These are phyloP conservation scores for Himalopsyche tibetana DNA, from an alignment of 2,888 invertebrate species.

Conservation along the genomic window DNA sequence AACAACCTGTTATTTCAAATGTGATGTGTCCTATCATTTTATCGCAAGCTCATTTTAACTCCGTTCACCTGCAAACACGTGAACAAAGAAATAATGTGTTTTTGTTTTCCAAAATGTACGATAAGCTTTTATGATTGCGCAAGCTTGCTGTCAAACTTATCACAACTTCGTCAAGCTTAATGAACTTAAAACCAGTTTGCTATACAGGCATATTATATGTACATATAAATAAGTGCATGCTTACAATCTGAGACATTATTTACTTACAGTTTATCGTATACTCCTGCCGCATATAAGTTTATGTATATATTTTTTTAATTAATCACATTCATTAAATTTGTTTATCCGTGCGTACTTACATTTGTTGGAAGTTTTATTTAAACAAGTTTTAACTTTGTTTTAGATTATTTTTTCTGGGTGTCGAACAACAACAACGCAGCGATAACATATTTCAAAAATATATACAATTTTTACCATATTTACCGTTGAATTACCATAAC, in stretches of 20 bases:
- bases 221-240: no score
- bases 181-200: slow-evolving; percentile 32
- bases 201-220: neutral
- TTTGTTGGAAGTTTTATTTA: neutral
- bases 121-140: slow-evolving; percentile 29
- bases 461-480: no score
- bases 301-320: neutral
- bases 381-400: no score
- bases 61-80: slow-evolving; percentile 8
- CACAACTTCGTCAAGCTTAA: slow-evolving; percentile 21
- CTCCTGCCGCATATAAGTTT: neutral
- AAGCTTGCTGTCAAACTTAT: slow-evolving; percentile 24
- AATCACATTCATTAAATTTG: neutral
- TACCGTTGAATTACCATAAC: no score
- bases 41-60: neutral
- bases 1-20: slow-evolving; percentile 3
- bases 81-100: neutral
- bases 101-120: neutral
- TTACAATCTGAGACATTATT: no score
- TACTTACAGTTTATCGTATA: neutral
- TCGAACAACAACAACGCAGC: no score
- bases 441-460: no score
- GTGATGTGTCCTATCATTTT: neutral
- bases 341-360: neutral
- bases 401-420: no score